phyloP scores from a whole-genome alignment of 2,888 invertebrate species.

The Agrochola circellaris region DNA sequence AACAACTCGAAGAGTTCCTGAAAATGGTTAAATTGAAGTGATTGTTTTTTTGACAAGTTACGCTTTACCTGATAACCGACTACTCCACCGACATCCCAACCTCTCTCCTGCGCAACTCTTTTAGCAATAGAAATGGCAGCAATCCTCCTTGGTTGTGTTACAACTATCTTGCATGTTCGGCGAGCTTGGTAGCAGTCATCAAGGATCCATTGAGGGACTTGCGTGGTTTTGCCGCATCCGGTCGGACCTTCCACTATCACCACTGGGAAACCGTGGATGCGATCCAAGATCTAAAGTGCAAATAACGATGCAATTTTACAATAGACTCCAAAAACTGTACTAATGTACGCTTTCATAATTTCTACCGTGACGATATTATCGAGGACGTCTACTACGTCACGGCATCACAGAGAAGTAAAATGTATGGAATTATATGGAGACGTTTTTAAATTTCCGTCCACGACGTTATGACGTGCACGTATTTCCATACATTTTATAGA shows the following conservation, averaged over 20 bases:
- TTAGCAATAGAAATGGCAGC: conserved; percentile 97
- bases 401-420: too few species aligned
- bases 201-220: conserved; percentile 98
- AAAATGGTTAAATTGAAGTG: too few species aligned
- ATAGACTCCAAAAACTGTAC: too few species aligned
- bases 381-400: too few species aligned
- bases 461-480: too few species aligned
- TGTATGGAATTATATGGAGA: too few species aligned
- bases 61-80: conserved; percentile 96
- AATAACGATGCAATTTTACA: background rate
- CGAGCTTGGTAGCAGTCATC: conserved; percentile 93
- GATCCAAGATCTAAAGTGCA: conserved; percentile 91
- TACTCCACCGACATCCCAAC: conserved; percentile 95
- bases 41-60: background rate
- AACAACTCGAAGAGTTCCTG: too few species aligned
- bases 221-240: conserved; percentile 97
- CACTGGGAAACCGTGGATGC: conserved; percentile 93
- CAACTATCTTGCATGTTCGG: conserved; percentile 95
- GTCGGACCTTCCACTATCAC: conserved; percentile 97
- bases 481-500: too few species aligned
- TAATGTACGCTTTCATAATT: too few species aligned
- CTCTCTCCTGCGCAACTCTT: conserved; percentile 95
- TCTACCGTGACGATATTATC: too few species aligned
- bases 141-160: conserved; percentile 98
- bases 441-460: too few species aligned